These are phyloP conservation scores for Tetramorium parvispinum DNA, from an alignment of 1,140 invertebrate genomes.

Conservation along the genomic window DNA sequence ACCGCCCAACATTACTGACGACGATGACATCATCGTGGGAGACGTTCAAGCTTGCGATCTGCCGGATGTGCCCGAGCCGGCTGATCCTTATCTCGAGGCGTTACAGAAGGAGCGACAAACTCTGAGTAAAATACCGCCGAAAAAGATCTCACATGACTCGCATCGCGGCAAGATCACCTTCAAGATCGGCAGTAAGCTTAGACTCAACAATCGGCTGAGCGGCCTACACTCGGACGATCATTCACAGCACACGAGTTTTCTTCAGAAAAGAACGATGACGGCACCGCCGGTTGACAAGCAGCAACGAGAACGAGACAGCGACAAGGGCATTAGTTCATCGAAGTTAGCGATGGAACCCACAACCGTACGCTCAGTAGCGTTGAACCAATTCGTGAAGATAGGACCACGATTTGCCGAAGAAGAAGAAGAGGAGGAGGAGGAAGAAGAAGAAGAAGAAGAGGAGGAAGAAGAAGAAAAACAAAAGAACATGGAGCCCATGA, in stretches of 20 bases:
- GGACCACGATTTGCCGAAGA: constrained; percentile 72
- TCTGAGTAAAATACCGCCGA: constrained; percentile 81
- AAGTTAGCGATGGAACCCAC: not conserved
- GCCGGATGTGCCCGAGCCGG: constrained; percentile 78
- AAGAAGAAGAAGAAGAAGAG: constrained; percentile 70
- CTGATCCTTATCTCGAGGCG: constrained; percentile 82
- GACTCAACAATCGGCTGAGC: constrained; percentile 81
- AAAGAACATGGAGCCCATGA: constrained; percentile 47
- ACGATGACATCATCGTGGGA: constrained; percentile 80
- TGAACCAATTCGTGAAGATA: not conserved
- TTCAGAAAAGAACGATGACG: not conserved
- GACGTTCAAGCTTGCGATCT: constrained; percentile 81
- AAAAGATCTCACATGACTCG: constrained; percentile 82
- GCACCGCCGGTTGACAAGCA: not conserved
- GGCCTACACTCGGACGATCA: constrained; percentile 79
- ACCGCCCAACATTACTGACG: constrained; percentile 75
- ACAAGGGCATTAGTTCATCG: not conserved
- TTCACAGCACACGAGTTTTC: constrained; percentile 4
- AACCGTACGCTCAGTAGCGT: not conserved
- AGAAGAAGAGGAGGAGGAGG: constrained; percentile 60
- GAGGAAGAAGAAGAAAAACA: constrained; percentile 72
- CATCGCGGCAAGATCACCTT: constrained; percentile 84
- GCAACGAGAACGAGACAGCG: not conserved
- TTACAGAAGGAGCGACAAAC: constrained; percentile 82
- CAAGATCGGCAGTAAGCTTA: constrained; percentile 82